Percentiles rank a stretch among this genome's conserved stretches.
Evolutionary conservation across 2,113 vertebrate genomes (phyloP).

Genomic region (Micronycteris hirsuta): DNA sequence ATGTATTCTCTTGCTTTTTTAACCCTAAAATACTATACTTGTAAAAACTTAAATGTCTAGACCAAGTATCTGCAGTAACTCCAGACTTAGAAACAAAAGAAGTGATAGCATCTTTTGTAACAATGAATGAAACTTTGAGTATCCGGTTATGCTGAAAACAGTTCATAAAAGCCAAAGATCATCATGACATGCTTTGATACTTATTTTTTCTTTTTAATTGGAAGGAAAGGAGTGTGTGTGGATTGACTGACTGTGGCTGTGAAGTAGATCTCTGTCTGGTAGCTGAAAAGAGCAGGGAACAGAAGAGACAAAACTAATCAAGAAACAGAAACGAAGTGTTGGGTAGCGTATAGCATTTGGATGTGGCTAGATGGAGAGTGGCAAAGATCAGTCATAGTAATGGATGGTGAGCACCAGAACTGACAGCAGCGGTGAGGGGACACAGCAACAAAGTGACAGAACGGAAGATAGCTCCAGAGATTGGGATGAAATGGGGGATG

Average conservation of each 20-base stretch:
- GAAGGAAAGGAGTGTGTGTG: neutral
- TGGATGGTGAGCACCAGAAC: neutral
- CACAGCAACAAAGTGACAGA: neutral
- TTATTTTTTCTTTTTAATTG: conserved; percentile 3
- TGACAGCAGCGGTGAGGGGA: neutral
- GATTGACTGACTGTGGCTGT: neutral
- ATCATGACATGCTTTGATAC: neutral
- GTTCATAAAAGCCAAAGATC: conserved; percentile 19
- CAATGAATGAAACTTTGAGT: neutral
- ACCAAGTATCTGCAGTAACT: neutral
- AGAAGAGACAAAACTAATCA: neutral
- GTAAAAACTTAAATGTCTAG: conserved; percentile 2
- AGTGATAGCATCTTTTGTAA: neutral
- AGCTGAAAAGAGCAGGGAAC: neutral
- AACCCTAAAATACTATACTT: neutral
- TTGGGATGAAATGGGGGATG: neutral
- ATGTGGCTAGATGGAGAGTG: neutral
- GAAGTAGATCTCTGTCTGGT: neutral
- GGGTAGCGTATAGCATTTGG: neutral
- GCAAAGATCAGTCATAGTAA: neutral
- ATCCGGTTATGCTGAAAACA: neutral
- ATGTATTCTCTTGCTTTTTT: neutral
- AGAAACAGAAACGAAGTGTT: neutral
- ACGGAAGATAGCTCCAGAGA: neutral
- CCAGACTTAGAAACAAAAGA: neutral